These are phyloP conservation scores for Crocidura indochinensis DNA, from an alignment of 2,797 vertebrate genomes.

Conservation along the genomic window DNA sequence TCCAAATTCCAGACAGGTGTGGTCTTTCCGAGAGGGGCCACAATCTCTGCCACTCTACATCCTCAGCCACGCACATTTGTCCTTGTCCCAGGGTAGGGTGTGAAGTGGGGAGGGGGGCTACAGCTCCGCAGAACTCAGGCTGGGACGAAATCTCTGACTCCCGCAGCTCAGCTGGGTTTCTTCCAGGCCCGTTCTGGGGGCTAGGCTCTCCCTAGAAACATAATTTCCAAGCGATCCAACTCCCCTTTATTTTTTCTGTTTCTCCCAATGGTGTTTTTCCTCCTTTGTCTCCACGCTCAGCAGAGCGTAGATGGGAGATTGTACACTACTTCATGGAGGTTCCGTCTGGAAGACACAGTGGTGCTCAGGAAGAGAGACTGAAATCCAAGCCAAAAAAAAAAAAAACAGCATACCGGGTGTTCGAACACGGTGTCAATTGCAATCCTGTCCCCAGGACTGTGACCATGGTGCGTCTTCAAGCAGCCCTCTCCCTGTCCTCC, in stretches of 20 bases:
- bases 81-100: background rate
- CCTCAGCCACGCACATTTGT: background rate
- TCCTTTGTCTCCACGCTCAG: background rate
- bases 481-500: too few species aligned
- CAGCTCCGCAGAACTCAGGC: background rate
- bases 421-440: too few species aligned
- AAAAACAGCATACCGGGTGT: too few species aligned
- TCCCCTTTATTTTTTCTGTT: too few species aligned
- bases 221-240: background rate
- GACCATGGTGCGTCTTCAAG: too few species aligned
- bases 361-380: background rate
- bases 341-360: constrained; percentile 15
- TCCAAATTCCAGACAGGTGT: background rate
- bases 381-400: background rate
- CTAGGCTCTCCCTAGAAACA: constrained; percentile 13
- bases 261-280: background rate
- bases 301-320: background rate
- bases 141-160: background rate
- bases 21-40: constrained; percentile 6
- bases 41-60: background rate
- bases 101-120: too few species aligned
- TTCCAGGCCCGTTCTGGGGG: background rate
- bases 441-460: too few species aligned
- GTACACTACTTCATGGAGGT: background rate
- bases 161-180: background rate